phyloP scores from a whole-genome alignment of 2,797 vertebrate genomes.

The Vireo griseus region DNA sequence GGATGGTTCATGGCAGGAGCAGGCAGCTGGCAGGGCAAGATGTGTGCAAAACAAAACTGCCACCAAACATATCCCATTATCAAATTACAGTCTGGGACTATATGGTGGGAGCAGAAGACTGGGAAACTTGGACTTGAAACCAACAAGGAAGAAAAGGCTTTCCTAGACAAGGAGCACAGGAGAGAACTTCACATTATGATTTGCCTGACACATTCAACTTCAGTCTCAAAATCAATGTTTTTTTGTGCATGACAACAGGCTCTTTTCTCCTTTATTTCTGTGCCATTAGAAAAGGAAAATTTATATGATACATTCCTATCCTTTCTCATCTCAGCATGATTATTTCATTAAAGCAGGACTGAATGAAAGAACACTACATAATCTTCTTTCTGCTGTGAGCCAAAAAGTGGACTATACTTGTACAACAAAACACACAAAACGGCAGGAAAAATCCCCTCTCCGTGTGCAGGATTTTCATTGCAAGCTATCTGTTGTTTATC shows the following conservation, averaged over 20 bases:
- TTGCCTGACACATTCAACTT: not conserved
- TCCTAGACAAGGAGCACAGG: not conserved
- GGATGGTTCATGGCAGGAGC: not conserved
- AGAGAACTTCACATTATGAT: not conserved
- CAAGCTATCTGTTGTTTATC: not conserved
- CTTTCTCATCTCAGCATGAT: not conserved
- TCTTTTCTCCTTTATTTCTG: not conserved
- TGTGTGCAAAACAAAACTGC: not conserved
- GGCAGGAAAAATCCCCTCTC: not conserved
- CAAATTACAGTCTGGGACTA: not conserved
- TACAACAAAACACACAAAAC: not conserved
- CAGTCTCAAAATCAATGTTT: not conserved
- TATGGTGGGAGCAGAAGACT: not conserved
- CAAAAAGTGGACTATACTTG: not conserved
- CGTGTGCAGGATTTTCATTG: rapidly evolving
- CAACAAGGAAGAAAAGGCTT: not conserved
- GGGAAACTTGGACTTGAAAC: not conserved
- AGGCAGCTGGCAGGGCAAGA: not conserved
- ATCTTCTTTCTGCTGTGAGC: not conserved
- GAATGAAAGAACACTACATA: not conserved
- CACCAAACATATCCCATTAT: not conserved
- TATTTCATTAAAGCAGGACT: not conserved
- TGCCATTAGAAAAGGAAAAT: not conserved
- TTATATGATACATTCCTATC: not conserved
- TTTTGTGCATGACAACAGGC: not conserved